Base-by-base conservation (phyloP, 2,113 vertebrate species). In the Perognathus longimembris region DNA sequence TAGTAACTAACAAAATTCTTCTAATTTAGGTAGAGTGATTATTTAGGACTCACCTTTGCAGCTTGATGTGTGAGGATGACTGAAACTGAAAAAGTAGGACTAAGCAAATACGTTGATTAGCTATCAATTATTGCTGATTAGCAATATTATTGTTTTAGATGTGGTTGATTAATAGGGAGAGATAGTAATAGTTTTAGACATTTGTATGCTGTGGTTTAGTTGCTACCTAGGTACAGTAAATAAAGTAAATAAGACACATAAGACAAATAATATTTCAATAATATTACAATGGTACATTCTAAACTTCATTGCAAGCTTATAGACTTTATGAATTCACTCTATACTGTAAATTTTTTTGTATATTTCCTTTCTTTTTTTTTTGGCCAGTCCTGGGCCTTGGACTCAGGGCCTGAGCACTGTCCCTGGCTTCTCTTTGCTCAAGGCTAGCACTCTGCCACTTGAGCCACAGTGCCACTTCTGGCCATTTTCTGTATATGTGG, bases 71-170 rank as follows among this genome's bases (percentile, higher is more conserved):
- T 69, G 79, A 36, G 50, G 54, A 30, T 22, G 21, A 34, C 64
- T 69, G 34, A 36, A 57, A 54, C n/a, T 18, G 59, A 38, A n/a
- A 59, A 81, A 73, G 26, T 59, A 30, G 69, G 70, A 78, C 84
- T 75, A 22, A 95, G 28, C 50, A 74, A 66, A 54, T 21, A 32
- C 32, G 64, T 57, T 7, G 34, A 74, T 88, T 3, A 22, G 2
- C 50, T 54, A 54, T 54, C 50, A 54, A 17, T 32, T 36, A 28
- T 83, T 92, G 88, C 70, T 67, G 28, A 57, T n/a, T n/a, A n/a
- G n/a, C n/a, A n/a, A n/a, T n/a, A n/a, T n/a, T 61, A 61, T 64
- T 66, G 22, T 78, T 38, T 89, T 93, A 50, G 81, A 79, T 91
- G 36, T 66, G 28, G 17, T 24, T 76, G 70, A n/a, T 11, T 42